phyloP scores from a whole-genome alignment of 2,113 vertebrate species.

The western clawed frog (Xenopus tropicalis) region DNA sequence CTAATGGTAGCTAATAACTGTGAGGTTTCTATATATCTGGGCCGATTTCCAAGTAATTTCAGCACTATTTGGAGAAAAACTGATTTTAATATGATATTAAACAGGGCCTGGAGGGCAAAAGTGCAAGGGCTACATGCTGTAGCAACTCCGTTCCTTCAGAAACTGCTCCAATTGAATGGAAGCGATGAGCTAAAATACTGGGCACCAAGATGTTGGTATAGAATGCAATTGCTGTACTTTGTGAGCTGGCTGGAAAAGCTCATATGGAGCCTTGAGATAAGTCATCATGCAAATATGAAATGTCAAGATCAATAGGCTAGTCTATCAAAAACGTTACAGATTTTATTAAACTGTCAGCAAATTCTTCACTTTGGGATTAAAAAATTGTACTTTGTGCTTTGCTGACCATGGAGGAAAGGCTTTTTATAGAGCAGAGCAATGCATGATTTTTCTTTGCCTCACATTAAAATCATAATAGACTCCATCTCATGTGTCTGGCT shows the following conservation, averaged over 20 bases:
- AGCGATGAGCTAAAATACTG: conserved; percentile 13
- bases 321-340: not conserved
- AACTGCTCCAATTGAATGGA: conserved; percentile 1
- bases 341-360: conserved; percentile 16
- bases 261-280: conserved; percentile 3
- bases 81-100: conserved; percentile 42
- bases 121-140: conserved; percentile 10
- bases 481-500: too few relatives aligned
- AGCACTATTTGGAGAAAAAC: conserved; percentile 23
- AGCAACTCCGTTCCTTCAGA: conserved; percentile 16
- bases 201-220: not conserved
- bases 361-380: not conserved
- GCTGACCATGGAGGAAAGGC: not conserved
- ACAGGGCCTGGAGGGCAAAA: conserved; percentile 30
- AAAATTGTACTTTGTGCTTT: conserved; percentile 1
- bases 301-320: conserved; percentile 9
- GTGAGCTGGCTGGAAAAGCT: not conserved
- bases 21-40: conserved; percentile 30
- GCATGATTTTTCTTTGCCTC: not conserved
- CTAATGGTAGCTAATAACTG: conserved; percentile 34
- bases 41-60: conserved; percentile 30
- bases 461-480: not conserved
- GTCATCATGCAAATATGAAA: not conserved
- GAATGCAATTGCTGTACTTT: not conserved
- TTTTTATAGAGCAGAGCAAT: conserved; percentile 1